Evolutionary conservation across 2,113 vertebrate genomes (phyloP).

Genomic region (Aramus guarauna): DNA sequence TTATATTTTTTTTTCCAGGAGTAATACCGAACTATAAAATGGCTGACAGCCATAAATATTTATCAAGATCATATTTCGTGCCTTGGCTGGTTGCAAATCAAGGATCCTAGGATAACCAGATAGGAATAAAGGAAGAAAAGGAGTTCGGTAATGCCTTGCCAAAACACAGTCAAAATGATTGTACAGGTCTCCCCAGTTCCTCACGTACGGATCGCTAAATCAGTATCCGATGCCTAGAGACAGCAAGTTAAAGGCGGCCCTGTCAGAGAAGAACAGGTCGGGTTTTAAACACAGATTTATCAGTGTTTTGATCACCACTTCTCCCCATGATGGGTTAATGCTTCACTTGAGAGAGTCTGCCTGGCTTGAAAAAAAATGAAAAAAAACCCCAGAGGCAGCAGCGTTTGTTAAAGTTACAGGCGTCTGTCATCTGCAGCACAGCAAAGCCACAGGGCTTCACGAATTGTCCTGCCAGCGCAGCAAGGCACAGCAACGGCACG

Average conservation of each 20-base stretch:
- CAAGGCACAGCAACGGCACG: rapidly evolving
- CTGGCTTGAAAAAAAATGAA: not conserved
- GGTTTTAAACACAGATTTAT: not conserved
- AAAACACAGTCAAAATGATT: not conserved
- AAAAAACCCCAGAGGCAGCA: not conserved
- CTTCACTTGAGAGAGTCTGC: not conserved
- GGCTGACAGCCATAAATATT: constrained; percentile 44
- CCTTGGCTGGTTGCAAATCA: not conserved
- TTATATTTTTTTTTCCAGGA: not conserved
- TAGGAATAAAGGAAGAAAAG: not conserved
- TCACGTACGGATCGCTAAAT: rapidly evolving
- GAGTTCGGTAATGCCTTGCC: not conserved
- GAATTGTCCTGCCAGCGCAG: not conserved
- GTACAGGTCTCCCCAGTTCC: not conserved
- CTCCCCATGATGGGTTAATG: not conserved
- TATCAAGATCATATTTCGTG: not conserved
- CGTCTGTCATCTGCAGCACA: not conserved
- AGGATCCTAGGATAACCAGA: not conserved
- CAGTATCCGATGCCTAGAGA: no score
- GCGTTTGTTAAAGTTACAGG: not conserved
- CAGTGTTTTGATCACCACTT: not conserved
- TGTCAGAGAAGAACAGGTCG: not conserved
- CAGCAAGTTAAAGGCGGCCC: rapidly evolving
- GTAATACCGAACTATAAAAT: not conserved
- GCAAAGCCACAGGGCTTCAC: not conserved